Percentiles rank a stretch among this genome's conserved stretches.
These are phyloP conservation scores for Caenorhabditis briggsae DNA, from an alignment of 1,140 invertebrate genomes.

Conservation along the genomic window DNA sequence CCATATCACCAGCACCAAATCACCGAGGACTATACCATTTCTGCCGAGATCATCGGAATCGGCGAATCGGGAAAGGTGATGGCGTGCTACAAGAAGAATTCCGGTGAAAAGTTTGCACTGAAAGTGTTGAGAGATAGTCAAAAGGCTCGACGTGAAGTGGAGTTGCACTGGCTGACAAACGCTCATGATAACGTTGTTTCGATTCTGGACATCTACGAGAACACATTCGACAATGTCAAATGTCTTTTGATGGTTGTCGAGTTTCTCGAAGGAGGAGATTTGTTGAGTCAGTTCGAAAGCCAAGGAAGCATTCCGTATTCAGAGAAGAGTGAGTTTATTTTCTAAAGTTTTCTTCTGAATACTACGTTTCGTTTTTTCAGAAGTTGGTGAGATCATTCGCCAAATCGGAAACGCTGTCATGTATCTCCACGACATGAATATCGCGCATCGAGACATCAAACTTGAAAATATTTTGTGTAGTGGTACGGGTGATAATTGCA, in stretches of 20 bases:
- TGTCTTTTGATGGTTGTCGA: conserved; percentile 97
- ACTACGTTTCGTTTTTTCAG: conserved; percentile 79
- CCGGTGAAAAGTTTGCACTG: conserved; percentile 86
- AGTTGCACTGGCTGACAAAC: conserved; percentile 90
- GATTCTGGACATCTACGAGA: conserved; percentile 95
- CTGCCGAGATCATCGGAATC: conserved; percentile 92
- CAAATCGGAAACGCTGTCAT: conserved; percentile 96
- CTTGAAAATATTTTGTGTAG: conserved; percentile 88
- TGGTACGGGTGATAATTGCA: conserved; percentile 80
- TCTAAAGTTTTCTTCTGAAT: not conserved
- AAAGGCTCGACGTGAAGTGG: conserved; percentile 93
- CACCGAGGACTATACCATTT: conserved; percentile 92
- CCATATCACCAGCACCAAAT: conserved; percentile 85
- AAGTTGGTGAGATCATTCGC: conserved; percentile 91
- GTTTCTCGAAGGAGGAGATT: conserved; percentile 96
- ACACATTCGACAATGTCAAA: conserved; percentile 88
- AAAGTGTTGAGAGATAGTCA: conserved; percentile 91
- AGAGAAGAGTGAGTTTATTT: conserved; percentile 69
- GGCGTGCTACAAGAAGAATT: conserved; percentile 83
- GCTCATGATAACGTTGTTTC: conserved; percentile 92
- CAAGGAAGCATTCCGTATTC: conserved; percentile 73
- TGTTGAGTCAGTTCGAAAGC: conserved; percentile 83
- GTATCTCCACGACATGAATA: conserved; percentile 93
- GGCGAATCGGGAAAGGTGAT: conserved; percentile 95
- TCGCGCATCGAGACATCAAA: conserved; percentile 96